Percentiles rank a stretch among this genome's conserved stretches.
Evolutionary conservation across 2,113 vertebrate species (phyloP).

Genomic region (Electrona antarctica): DNA sequence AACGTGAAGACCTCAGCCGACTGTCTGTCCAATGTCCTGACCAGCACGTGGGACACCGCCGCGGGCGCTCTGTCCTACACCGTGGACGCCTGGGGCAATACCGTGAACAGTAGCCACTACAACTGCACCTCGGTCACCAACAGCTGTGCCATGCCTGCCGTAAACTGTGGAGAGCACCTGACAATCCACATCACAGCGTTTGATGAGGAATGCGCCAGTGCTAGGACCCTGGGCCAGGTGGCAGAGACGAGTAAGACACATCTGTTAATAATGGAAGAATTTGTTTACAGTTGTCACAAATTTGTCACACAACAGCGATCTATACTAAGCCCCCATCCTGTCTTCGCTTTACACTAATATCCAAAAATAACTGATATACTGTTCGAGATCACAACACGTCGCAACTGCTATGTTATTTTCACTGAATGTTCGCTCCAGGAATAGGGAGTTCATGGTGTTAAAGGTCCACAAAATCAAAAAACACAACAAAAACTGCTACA

Average conservation of each 20-base stretch:
- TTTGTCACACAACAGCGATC: not conserved
- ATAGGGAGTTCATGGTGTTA: no score
- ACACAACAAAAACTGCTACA: no score
- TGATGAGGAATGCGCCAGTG: slow-evolving; percentile 75
- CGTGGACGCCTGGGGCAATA: slow-evolving; percentile 73
- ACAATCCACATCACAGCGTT: slow-evolving; percentile 71
- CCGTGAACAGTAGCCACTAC: slow-evolving; percentile 50
- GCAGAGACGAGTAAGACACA: slow-evolving; percentile 72
- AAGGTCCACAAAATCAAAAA: no score
- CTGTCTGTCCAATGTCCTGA: slow-evolving; percentile 64
- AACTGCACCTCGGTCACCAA: slow-evolving; percentile 74
- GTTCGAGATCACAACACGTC: no score
- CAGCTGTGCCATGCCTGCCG: slow-evolving; percentile 72
- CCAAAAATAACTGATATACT: no score
- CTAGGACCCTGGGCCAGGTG: slow-evolving; percentile 50
- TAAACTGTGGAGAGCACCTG: slow-evolving; percentile 78
- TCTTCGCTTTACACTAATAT: no score
- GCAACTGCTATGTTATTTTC: no score
- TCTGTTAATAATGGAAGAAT: not conserved
- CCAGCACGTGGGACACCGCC: slow-evolving; percentile 73
- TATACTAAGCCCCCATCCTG: no score
- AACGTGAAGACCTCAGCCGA: slow-evolving; percentile 64
- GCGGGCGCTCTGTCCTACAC: slow-evolving; percentile 72
- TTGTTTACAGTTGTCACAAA: not conserved
- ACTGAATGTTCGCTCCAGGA: no score